These are phyloP conservation scores for Microctonus aethiopoides DNA, from an alignment of 2,888 invertebrate species.

Conservation along the genomic window DNA sequence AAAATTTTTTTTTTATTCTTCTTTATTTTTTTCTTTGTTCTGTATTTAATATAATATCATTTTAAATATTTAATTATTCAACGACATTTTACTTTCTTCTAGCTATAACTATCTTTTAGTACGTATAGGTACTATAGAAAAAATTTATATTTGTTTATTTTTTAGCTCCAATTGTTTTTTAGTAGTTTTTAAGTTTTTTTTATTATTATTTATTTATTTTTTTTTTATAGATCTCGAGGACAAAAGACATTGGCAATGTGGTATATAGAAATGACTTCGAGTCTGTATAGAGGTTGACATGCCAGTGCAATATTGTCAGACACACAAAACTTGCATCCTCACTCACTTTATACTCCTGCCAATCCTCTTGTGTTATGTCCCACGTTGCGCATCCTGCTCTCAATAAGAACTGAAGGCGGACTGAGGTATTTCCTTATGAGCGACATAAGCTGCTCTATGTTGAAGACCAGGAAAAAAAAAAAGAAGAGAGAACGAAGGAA, in stretches of 20 bases:
- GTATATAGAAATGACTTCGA: not conserved
- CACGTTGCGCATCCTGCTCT: conserved; percentile 12
- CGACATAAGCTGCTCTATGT: conserved; percentile 4
- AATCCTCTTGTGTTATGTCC: conserved; percentile 20
- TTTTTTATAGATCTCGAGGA: not conserved
- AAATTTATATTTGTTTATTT: too few species aligned
- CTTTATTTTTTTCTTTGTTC: not conserved
- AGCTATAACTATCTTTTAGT: too few species aligned
- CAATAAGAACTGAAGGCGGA: conserved; percentile 9
- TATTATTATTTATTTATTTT: not conserved
- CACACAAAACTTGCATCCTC: conserved; percentile 42
- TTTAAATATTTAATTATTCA: not conserved
- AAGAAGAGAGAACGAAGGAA: not conserved
- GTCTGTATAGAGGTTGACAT: conserved; percentile 33
- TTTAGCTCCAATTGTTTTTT: too few species aligned
- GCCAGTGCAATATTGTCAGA: conserved; percentile 46
- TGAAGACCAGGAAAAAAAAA: not conserved
- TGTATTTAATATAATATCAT: not conserved
- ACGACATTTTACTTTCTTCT: not conserved
- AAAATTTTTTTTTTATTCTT: too few species aligned
- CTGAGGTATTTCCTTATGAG: conserved; percentile 45
- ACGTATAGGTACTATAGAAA: not conserved
- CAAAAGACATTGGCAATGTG: not conserved
- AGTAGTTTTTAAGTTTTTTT: too few species aligned
- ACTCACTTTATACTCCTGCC: conserved; percentile 26